Evolutionary conservation across 2,113 vertebrate species (phyloP).

Genomic region (Spea bombifrons): DNA sequence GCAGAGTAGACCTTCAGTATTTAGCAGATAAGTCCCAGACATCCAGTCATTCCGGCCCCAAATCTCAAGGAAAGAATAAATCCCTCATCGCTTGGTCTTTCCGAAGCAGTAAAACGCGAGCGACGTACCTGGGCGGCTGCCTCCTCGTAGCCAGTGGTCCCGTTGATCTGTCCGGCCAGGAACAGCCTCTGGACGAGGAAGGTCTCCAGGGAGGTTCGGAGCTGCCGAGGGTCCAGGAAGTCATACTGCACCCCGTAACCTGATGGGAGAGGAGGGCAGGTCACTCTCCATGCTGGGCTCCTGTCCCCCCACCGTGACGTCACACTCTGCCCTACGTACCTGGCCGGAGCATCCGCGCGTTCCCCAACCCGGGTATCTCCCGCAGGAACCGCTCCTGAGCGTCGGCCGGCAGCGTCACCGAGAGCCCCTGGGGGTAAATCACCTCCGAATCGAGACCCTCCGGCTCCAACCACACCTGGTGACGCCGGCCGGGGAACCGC

Average conservation of each 20-base stretch:
- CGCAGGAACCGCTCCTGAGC: conserved; percentile 82
- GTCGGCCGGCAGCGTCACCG: conserved; percentile 85
- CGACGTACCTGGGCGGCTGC: conserved; percentile 87
- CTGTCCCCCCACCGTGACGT: background rate
- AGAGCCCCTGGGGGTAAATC: conserved; percentile 90
- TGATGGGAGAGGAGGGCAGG: conserved; percentile 49
- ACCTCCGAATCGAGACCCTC: conserved; percentile 86
- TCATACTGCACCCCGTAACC: conserved; percentile 97
- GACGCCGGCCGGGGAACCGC: conserved; percentile 83
- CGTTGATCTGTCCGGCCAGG: conserved; percentile 94
- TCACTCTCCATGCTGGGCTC: background rate
- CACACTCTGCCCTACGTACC: conserved; percentile 61
- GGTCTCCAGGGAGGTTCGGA: conserved; percentile 79
- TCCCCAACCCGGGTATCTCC: conserved; percentile 76
- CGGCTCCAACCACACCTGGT: conserved; percentile 94
- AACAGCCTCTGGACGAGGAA: conserved; percentile 84
- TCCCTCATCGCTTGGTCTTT: too few relatives aligned
- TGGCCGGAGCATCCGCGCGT: conserved; percentile 77
- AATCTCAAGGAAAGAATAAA: too few relatives aligned
- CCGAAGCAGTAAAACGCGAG: background rate
- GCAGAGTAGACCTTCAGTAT: too few relatives aligned
- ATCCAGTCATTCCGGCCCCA: too few relatives aligned
- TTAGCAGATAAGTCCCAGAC: too few relatives aligned
- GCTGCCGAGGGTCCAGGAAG: conserved; percentile 88
- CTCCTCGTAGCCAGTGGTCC: conserved; percentile 95